Base-by-base conservation (phyloP, 2,113 vertebrate genomes). In the Ia io region DNA sequence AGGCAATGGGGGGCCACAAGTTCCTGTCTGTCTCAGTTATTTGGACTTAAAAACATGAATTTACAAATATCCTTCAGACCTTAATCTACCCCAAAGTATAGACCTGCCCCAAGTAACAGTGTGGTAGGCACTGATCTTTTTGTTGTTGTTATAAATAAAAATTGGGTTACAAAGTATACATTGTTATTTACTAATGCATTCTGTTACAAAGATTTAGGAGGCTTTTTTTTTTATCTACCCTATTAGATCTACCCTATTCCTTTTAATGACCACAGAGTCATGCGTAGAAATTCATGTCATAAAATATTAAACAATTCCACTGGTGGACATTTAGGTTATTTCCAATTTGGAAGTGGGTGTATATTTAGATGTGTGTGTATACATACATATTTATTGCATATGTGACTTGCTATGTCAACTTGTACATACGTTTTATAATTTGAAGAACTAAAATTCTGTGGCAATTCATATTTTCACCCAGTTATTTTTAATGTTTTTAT, bases 21-120 rank as follows among this genome's bases (percentile, higher is more conserved):
- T 94, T 96, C 84, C 69, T 90, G 90, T 88, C 67, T 77, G 13
- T 88, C 84, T 93, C 40, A 28, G 49, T 92, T 92, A 74, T 37
- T 63, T n/a, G 30, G 67, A 67, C 59, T 61, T 88, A 67, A 78
- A 94, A 90, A 44, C 32, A 28, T 22, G 25, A 42, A 42, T 37
- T 95, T 90, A 63, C 65, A 92, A 83, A 67, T 28, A 56, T 35
- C 44, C 63, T 73, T 90, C 77, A 96, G 77, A 93, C 42, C 13
- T 76, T 71, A 44, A 71, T 77, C 51, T 77, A 30, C 80, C 32
- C 71, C 25, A 1, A 51, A 71, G 32, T 20, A 18, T 63, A 49
- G n/a, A 17, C 28, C 69, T 73, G 32, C 37, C 63, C 28, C 32
- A 40, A 63, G 44, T 76, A 73, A 77, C 35, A 22, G 40, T 93